Percentiles rank a stretch among this genome's conserved stretches.
phyloP scores from a whole-genome alignment of 1,140 invertebrate genomes.

The Microplitis demolitor region DNA sequence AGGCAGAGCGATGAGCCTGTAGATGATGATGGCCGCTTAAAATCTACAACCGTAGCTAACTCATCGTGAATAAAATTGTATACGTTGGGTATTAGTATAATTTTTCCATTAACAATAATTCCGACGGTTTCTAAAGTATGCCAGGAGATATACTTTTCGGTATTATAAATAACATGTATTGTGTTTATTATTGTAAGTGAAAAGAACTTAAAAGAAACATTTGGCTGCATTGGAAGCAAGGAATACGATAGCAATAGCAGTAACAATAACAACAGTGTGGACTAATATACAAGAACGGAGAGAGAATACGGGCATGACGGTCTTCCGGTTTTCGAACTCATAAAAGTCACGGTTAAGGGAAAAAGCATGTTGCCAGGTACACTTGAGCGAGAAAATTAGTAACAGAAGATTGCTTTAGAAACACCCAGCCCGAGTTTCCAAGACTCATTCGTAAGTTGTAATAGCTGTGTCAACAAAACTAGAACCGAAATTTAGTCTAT shows the following conservation, averaged over 20 bases:
- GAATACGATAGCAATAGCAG: no score
- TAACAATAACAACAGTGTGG: no score
- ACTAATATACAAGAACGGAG: no score
- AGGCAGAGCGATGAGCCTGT: constrained; percentile 12
- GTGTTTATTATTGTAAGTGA: background rate
- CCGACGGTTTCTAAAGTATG: background rate
- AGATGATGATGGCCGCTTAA: constrained; percentile 11
- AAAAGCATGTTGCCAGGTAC: background rate
- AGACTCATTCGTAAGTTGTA: background rate
- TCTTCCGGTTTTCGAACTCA: background rate
- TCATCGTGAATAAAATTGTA: constrained; percentile 8
- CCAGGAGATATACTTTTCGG: background rate
- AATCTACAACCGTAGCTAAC: constrained; percentile 8
- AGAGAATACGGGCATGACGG: no score
- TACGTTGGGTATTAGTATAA: constrained; percentile 1
- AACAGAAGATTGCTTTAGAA: constrained; percentile 1
- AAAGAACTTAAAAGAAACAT: background rate
- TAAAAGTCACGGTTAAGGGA: constrained; percentile 7
- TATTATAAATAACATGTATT: background rate
- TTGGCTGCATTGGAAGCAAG: no score
- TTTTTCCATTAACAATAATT: constrained; percentile 15
- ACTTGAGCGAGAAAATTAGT: background rate
- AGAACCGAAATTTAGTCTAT: no score
- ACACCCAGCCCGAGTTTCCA: background rate
- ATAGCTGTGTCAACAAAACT: no score